phyloP scores from a whole-genome alignment of 2,113 vertebrate species.

The Phyllostomus discolor region DNA sequence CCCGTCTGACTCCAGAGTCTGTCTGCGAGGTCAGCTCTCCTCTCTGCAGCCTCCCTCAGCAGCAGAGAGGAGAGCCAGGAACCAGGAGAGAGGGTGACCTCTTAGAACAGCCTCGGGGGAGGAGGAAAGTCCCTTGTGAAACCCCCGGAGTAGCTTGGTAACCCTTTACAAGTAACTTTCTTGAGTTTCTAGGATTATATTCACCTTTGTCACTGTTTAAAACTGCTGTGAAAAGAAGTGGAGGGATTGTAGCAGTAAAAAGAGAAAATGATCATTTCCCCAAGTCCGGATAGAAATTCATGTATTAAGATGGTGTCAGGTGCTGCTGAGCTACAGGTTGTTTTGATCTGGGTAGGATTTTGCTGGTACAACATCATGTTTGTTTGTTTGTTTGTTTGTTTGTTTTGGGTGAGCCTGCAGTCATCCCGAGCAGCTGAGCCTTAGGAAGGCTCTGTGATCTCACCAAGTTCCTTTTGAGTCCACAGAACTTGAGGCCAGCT shows the following conservation, averaged over 20 bases:
- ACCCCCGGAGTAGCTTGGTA: neutral
- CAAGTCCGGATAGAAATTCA: slow-evolving; percentile 65
- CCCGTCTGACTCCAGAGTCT: neutral
- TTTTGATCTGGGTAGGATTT: slow-evolving; percentile 51
- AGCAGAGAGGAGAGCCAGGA: neutral
- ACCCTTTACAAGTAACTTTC: neutral
- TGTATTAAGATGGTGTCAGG: slow-evolving; percentile 59
- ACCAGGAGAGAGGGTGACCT: neutral
- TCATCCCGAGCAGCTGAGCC: slow-evolving; percentile 45
- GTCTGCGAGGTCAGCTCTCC: neutral
- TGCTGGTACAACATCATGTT: slow-evolving; percentile 57
- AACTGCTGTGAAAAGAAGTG: neutral
- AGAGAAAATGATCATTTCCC: neutral
- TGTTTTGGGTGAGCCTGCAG: slow-evolving; percentile 53
- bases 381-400: too few species aligned
- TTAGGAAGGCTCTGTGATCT: slow-evolving; percentile 48
- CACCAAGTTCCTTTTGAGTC: neutral
- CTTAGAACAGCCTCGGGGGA: neutral
- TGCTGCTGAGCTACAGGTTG: slow-evolving; percentile 59
- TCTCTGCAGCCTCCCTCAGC: neutral
- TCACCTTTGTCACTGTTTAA: neutral
- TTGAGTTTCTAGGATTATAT: neutral
- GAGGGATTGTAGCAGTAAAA: neutral
- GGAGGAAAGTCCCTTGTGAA: neutral
- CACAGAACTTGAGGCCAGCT: neutral